Conservation (phyloP, 2,888 invertebrate genomes). For the Scaeva pyrastri region DNA sequence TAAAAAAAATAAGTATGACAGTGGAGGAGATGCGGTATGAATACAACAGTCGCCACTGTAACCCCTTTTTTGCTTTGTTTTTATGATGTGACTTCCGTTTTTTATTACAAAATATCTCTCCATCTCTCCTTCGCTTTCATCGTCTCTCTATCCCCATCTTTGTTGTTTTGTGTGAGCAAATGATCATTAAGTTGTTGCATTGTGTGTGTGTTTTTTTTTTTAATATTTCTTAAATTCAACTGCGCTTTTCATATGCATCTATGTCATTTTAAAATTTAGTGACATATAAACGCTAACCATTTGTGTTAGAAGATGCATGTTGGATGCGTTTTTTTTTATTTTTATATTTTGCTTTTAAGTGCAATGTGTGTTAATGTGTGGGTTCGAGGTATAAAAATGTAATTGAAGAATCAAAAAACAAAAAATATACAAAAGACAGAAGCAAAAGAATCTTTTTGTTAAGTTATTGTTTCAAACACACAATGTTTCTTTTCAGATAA, state of each 20-base stretch:
- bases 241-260: slow-evolving; percentile 51
- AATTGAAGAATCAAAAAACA: slow-evolving; percentile 10
- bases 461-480: slow-evolving; percentile 19
- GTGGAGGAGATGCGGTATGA: no score
- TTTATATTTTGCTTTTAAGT: slow-evolving; percentile 7
- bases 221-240: slow-evolving; percentile 55
- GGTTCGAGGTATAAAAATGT: slow-evolving; percentile 3
- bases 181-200: slow-evolving; percentile 31
- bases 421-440: no score
- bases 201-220: slow-evolving; percentile 43
- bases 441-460: background rate
- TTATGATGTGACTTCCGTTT: slow-evolving; percentile 19
- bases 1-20: background rate
- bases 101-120: slow-evolving; percentile 6
- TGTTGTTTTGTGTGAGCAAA: slow-evolving; percentile 22
- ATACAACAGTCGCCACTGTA: slow-evolving; percentile 13
- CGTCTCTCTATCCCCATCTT: background rate
- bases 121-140: background rate
- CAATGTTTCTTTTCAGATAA: slow-evolving; percentile 42
- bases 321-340: background rate
- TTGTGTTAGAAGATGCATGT: slow-evolving; percentile 33
- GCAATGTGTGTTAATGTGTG: background rate
- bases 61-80: slow-evolving; percentile 11
- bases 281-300: slow-evolving; percentile 57
- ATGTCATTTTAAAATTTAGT: slow-evolving; percentile 63